Percentiles rank a stretch among this genome's conserved stretches.
phyloP scores from a whole-genome alignment of 2,113 vertebrate species.

The Rhipidura dahli region DNA sequence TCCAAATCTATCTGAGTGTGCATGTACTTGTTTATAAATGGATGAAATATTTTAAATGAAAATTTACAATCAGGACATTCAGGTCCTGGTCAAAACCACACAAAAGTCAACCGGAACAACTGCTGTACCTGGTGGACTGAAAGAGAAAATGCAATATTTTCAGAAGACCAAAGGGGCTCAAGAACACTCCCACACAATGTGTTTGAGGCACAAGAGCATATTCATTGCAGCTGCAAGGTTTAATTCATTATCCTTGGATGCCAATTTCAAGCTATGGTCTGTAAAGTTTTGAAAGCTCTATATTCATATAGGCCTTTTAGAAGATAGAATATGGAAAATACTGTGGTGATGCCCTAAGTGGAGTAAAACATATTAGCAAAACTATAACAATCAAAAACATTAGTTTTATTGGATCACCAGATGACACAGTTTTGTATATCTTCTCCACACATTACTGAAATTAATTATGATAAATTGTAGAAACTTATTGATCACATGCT shows the following conservation, averaged over 20 bases:
- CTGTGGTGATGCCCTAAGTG: rapidly evolving
- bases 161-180: not conserved
- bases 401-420: not conserved
- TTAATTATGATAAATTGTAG: not conserved
- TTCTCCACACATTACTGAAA: not conserved
- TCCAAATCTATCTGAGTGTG: not conserved
- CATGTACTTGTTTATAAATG: not conserved
- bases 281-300: not conserved
- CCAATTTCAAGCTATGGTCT: not conserved
- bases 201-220: not conserved
- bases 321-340: not conserved
- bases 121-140: not conserved
- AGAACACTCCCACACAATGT: not conserved
- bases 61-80: not conserved
- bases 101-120: not conserved
- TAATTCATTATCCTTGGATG: not conserved
- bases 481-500: not conserved
- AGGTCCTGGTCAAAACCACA: not conserved
- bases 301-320: not conserved
- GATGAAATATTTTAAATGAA: not conserved
- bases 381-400: not conserved
- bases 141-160: not conserved
- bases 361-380: not conserved
- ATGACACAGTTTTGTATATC: not conserved
- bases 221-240: not conserved